These are phyloP conservation scores for Cyprinodon diabolis DNA, from an alignment of 2,797 vertebrate species.

Conservation along the genomic window DNA sequence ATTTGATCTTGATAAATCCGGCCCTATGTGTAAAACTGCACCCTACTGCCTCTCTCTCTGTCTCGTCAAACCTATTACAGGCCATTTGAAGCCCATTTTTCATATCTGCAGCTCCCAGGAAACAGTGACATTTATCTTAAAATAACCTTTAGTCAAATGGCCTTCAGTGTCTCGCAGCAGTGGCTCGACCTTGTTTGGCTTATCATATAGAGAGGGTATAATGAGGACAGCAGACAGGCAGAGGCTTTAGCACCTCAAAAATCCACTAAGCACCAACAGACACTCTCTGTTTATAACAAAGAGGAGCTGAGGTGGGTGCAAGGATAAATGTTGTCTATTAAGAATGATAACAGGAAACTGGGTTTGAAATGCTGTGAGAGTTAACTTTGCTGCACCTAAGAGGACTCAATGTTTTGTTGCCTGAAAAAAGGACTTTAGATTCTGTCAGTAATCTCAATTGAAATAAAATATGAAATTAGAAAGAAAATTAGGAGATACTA, in stretches of 20 bases:
- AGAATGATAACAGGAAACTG: conserved; percentile 8
- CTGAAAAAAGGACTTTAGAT: neutral
- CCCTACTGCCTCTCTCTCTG: conserved; percentile 16
- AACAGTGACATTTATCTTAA: conserved; percentile 58
- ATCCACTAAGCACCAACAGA: conserved; percentile 37
- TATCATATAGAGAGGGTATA: conserved; percentile 67
- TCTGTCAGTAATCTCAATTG: neutral
- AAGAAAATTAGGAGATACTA: neutral
- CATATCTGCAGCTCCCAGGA: conserved; percentile 27
- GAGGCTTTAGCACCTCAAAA: conserved; percentile 49
- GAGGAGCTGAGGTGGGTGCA: conserved; percentile 13
- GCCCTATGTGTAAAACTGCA: conserved; percentile 11
- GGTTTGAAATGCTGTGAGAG: conserved; percentile 4
- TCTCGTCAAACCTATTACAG: conserved; percentile 13
- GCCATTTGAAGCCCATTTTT: conserved; percentile 39
- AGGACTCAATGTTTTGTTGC: neutral
- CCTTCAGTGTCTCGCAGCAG: conserved; percentile 50
- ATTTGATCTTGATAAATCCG: too few relatives aligned
- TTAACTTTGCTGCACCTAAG: conserved; percentile 7
- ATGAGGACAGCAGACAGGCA: conserved; percentile 58
- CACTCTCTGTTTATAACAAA: conserved; percentile 33
- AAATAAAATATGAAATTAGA: too few relatives aligned
- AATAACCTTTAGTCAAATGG: conserved; percentile 66
- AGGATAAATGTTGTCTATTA: conserved; percentile 21
- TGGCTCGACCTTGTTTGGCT: conserved; percentile 59